Evolutionary conservation across 2,888 invertebrate genomes (phyloP), one percentile per base, ranked within the genome.

Genomic region (Flabesymbios commensalis): DNA sequence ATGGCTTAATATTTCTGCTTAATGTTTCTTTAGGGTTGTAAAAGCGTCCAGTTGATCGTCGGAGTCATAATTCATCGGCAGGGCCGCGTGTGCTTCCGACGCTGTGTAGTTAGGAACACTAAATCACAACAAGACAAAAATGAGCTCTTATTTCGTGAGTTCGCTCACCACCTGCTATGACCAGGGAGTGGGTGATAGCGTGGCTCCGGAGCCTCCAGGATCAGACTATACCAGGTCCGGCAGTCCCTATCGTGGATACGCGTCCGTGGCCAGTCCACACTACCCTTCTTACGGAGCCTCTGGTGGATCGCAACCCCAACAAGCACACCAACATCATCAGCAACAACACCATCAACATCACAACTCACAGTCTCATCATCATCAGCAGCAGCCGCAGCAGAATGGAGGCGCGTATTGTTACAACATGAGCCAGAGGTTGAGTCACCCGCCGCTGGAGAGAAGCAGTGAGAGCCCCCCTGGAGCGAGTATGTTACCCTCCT

Each of bases 11-110:
- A n/a, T n/a, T n/a, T n/a, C n/a, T n/a, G n/a, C n/a, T n/a, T n/a
- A 64, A 64, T 61, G 64, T 64, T 64, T 64, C 64, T 64, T 64
- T 64, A 64, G 64, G 64, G 64, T 64, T 61, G 58, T 61, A 61
- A 64, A 64, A 58, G 64, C 64, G 58, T 52, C 26, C 53, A 51
- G 49, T 43, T 56, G 61, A 55, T 58, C 58, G 26, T 36, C 33
- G 28, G 31, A 39, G 48, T 36, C 61, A 61, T 64, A 64, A 64
- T 61, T 64, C 64, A 64, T 64, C 57, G 41, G 28, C 48, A 22
- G 39, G 32, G 24, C 26, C 32, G 55, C 22, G 32, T 29, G 43
- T 49, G 47, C 48, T 39, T 48, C 47, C 36, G 32, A 17, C 33
- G 29, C 28, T 22, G 22, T 31, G 22, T 29, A 28, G 28, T 29